phyloP scores from a whole-genome alignment of 2,888 invertebrate species.

The Notocelia uddmanniana region DNA sequence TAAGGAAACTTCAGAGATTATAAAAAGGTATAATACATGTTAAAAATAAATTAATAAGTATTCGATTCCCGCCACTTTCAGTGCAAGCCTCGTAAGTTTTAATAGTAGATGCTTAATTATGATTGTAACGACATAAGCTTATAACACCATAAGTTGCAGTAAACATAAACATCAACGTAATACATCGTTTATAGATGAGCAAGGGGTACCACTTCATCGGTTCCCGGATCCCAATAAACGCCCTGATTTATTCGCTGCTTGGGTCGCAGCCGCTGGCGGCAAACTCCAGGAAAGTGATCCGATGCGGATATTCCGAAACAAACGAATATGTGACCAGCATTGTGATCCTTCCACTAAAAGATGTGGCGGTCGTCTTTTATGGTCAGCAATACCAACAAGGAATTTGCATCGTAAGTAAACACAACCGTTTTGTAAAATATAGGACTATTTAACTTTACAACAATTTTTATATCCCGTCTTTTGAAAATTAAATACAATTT shows the following conservation, averaged over 20 bases:
- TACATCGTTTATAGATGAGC: conserved; percentile 2
- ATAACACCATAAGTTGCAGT: neutral
- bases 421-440: neutral
- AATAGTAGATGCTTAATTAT: too few species aligned
- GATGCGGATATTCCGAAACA: conserved; percentile 2
- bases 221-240: conserved; percentile 10
- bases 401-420: conserved; percentile 21
- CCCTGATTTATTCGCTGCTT: conserved; percentile 8
- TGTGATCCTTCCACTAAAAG: conserved; percentile 14
- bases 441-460: conserved; percentile 1
- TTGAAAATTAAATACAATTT: neutral
- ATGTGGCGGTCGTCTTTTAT: neutral
- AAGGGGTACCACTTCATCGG: conserved; percentile 9
- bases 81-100: too few species aligned
- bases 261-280: neutral
- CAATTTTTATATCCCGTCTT: conserved; percentile 3
- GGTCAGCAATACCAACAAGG: conserved; percentile 7
- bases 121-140: neutral
- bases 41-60: too few species aligned
- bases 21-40: too few species aligned
- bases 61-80: too few species aligned
- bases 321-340: conserved; percentile 22
- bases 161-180: neutral
- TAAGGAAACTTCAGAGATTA: too few species aligned
- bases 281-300: conserved; percentile 5